phyloP scores from a whole-genome alignment of 1,140 invertebrate genomes.

The Drosophila lacteicornis region DNA sequence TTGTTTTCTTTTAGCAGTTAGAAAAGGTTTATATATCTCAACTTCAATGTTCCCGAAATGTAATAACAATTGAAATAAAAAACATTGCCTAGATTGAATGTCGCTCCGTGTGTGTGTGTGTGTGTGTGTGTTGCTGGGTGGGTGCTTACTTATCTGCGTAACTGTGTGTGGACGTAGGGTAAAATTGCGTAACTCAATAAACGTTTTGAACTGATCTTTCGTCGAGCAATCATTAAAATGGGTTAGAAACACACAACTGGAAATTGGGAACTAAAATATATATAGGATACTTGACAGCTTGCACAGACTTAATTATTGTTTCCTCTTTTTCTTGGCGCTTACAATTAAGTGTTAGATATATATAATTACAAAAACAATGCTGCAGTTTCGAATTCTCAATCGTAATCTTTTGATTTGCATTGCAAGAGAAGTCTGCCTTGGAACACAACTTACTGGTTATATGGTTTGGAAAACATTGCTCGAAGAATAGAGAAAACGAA shows the following conservation, averaged over 20 bases:
- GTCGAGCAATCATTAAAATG: slow-evolving; percentile 28
- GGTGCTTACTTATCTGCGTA: slow-evolving; percentile 35
- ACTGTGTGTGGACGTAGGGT: slow-evolving; percentile 17
- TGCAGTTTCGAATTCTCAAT: slow-evolving; percentile 32
- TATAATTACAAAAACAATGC: slow-evolving; percentile 75
- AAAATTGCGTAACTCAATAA: slow-evolving; percentile 11
- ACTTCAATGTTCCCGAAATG: slow-evolving; percentile 77
- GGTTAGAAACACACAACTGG: slow-evolving; percentile 12
- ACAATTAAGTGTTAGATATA: slow-evolving; percentile 61
- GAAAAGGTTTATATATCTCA: slow-evolving; percentile 57
- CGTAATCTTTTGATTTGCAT: slow-evolving; percentile 28
- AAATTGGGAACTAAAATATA: slow-evolving; percentile 33
- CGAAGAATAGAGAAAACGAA: slow-evolving; percentile 18
- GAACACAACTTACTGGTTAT: slow-evolving; percentile 68
- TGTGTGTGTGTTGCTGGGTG: slow-evolving; percentile 11
- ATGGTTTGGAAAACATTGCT: slow-evolving; percentile 56
- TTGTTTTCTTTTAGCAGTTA: slow-evolving; percentile 53
- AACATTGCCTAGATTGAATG: slow-evolving; percentile 65
- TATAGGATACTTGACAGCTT: slow-evolving; percentile 37
- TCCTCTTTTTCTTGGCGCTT: slow-evolving; percentile 44
- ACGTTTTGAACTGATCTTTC: slow-evolving; percentile 42
- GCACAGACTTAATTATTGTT: slow-evolving; percentile 38
- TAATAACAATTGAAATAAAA: slow-evolving; percentile 74
- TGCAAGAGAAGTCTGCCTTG: slow-evolving; percentile 43
- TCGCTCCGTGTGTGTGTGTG: slow-evolving; percentile 30